Percentiles rank a stretch among this genome's conserved stretches.
Conservation (phyloP, 2,113 vertebrate species). For the Zingel zingel region DNA sequence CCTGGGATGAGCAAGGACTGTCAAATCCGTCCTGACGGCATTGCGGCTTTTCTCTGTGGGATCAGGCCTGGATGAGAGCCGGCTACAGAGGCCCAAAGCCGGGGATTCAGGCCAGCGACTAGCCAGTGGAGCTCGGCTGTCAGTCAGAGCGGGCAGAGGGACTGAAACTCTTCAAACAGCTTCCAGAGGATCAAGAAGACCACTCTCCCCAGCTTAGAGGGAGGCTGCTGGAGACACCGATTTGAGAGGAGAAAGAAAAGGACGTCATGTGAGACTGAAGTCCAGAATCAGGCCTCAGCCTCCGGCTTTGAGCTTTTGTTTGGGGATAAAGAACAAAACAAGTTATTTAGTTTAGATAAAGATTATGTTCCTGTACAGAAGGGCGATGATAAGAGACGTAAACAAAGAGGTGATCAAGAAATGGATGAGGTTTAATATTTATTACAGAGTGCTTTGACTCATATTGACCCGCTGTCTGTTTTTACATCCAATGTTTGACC, state of each 20-base stretch:
- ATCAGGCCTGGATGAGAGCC: constrained; percentile 75
- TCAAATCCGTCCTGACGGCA: constrained; percentile 69
- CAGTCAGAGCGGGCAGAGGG: constrained; percentile 56
- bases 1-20: constrained; percentile 61
- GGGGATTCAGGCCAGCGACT: constrained; percentile 66
- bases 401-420: constrained; percentile 34
- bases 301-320: constrained; percentile 35
- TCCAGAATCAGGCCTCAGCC: constrained; percentile 36
- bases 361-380: constrained; percentile 22
- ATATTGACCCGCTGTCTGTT: constrained; percentile 54
- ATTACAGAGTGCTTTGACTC: constrained; percentile 23
- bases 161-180: constrained; percentile 62
- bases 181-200: constrained; percentile 72
- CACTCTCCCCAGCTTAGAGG: constrained; percentile 58
- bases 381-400: neutral
- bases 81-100: constrained; percentile 64
- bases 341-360: constrained; percentile 46
- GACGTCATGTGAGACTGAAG: constrained; percentile 50
- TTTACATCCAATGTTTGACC: constrained; percentile 39
- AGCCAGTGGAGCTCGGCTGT: constrained; percentile 46
- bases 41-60: constrained; percentile 60
- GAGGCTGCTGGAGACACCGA: constrained; percentile 46
- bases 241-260: constrained; percentile 39
- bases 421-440: constrained; percentile 30
- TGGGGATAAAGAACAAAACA: constrained; percentile 48